These are phyloP conservation scores for Caenorhabditis brenneri DNA, from an alignment of 1,140 invertebrate species.

Conservation along the genomic window DNA sequence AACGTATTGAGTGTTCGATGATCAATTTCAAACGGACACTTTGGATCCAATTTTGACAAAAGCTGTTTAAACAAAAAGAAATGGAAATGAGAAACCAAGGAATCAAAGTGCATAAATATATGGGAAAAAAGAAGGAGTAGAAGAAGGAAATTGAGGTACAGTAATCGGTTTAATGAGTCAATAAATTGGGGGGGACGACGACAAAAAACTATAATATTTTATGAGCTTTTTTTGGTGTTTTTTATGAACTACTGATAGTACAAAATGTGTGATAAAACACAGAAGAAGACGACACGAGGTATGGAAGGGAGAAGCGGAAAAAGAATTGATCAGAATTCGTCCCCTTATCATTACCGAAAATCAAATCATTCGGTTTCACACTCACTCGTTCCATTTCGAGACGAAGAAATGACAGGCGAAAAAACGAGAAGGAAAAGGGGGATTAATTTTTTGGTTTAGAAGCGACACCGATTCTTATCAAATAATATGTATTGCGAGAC, in stretches of 20 bases:
- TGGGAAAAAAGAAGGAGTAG: not conserved
- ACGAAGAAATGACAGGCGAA: not conserved
- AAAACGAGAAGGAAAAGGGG: not conserved
- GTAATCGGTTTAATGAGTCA: not conserved
- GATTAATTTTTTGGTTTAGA: constrained; percentile 26
- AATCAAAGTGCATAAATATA: not conserved
- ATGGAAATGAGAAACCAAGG: not conserved
- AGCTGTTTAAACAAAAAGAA: not conserved
- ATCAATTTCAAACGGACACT: not conserved
- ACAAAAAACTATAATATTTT: not conserved
- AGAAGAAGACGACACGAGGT: not conserved
- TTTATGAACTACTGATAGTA: not conserved
- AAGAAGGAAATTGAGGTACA: not conserved
- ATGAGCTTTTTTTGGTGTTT: not conserved
- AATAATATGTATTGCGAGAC: not conserved
- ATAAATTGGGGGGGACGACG: not conserved
- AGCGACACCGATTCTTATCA: not conserved
- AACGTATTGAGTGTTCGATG: constrained; percentile 11
- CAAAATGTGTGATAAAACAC: no score
- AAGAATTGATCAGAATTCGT: no score
- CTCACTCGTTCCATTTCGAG: not conserved
- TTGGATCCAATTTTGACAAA: not conserved
- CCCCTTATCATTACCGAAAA: not conserved
- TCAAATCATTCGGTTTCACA: not conserved
- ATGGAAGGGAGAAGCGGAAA: not conserved